phyloP scores from a whole-genome alignment of 1,140 invertebrate species.

The Cephus cinctus region DNA sequence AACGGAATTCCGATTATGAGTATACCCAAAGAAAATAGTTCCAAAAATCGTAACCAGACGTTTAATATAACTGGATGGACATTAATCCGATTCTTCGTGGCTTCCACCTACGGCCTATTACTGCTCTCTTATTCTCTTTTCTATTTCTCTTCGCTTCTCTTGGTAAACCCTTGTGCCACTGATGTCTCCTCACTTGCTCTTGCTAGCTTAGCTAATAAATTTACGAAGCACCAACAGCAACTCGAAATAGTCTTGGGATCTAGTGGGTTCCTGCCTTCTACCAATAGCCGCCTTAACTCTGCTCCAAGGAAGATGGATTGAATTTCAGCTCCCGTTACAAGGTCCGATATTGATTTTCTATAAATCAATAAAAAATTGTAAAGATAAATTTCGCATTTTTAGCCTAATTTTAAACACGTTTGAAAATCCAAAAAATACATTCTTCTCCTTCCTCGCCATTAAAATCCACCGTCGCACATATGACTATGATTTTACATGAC shows the following conservation, averaged over 20 bases:
- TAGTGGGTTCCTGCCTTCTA: constrained; percentile 16
- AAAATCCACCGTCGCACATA: too few relatives aligned
- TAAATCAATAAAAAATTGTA: too few relatives aligned
- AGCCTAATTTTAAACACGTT: too few relatives aligned
- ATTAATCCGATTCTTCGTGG: constrained; percentile 40
- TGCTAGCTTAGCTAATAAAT: constrained; percentile 42
- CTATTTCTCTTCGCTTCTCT: constrained; percentile 2
- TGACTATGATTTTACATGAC: too few relatives aligned
- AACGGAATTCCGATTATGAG: too few relatives aligned
- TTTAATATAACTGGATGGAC: constrained; percentile 39
- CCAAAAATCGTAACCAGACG: constrained; percentile 14
- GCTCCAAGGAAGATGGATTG: constrained; percentile 30
- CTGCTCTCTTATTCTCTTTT: constrained; percentile 2
- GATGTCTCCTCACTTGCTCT: constrained; percentile 21
- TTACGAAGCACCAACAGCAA: constrained; percentile 45
- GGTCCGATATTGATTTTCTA: too few relatives aligned
- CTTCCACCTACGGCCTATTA: constrained; percentile 10
- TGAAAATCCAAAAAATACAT: too few relatives aligned
- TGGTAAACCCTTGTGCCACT: too few relatives aligned
- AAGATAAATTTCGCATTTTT: too few relatives aligned
- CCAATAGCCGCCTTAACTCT: constrained; percentile 2
- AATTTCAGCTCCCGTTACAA: too few relatives aligned
- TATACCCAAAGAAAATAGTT: too few relatives aligned
- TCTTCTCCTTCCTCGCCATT: too few relatives aligned
- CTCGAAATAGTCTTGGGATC: constrained; percentile 48